These are phyloP conservation scores for Neuroterus valhalla DNA, from an alignment of 1,140 invertebrate species.

Conservation along the genomic window DNA sequence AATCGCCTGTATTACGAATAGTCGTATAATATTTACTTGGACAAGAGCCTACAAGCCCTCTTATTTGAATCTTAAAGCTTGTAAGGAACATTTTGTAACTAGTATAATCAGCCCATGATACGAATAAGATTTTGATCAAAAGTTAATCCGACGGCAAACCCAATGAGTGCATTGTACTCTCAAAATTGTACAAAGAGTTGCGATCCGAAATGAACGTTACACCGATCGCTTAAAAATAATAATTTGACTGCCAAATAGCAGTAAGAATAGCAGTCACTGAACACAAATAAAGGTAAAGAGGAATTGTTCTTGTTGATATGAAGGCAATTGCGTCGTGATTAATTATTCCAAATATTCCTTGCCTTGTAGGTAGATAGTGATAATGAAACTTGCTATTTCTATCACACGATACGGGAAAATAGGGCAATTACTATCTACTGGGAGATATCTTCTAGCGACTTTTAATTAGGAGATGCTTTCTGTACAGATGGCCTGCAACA, in stretches of 20 bases:
- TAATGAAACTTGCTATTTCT: not conserved
- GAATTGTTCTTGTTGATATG: not conserved
- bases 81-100: constrained; percentile 5
- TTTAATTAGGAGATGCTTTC: too few species aligned
- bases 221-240: constrained; percentile 8
- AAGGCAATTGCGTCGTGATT: not conserved
- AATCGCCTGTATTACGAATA: not conserved
- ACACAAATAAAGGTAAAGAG: constrained; percentile 23
- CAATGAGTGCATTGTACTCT: not conserved
- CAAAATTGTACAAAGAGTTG: constrained; percentile 5
- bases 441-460: too few species aligned
- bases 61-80: constrained; percentile 8
- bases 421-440: constrained; percentile 4
- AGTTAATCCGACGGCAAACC: not conserved
- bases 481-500: too few species aligned
- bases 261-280: constrained; percentile 32
- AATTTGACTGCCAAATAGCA: constrained; percentile 36
- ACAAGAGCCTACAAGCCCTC: not conserved
- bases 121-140: not conserved
- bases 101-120: not conserved
- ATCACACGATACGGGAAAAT: not conserved
- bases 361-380: constrained; percentile 14
- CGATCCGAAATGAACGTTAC: not conserved
- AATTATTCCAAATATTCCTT: constrained; percentile 35
- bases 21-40: not conserved